Percentiles rank a stretch among this genome's conserved stretches.
Evolutionary conservation across 2,888 invertebrate genomes (phyloP).

Genomic region (Pterostichus niger): DNA sequence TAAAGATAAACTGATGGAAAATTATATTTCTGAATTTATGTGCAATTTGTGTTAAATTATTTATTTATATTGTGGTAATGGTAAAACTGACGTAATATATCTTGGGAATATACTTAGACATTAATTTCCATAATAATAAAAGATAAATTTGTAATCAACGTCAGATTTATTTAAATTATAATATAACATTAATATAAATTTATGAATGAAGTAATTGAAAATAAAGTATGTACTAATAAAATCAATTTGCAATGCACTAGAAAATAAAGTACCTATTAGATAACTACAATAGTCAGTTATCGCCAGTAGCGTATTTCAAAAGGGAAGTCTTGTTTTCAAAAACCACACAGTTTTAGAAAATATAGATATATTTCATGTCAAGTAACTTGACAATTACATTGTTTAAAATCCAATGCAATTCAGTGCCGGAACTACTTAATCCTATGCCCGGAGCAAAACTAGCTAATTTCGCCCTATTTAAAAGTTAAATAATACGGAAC

Average conservation of each 20-base stretch:
- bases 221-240: not conserved
- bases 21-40: not conserved
- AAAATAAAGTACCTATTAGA: no score
- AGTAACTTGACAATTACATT: no score
- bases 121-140: not conserved
- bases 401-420: no score
- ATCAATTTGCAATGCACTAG: conserved; percentile 9
- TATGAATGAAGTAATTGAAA: conserved; percentile 9
- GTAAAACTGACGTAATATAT: conserved; percentile 18
- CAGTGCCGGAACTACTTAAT: no score
- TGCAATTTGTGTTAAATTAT: not conserved
- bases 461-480: no score
- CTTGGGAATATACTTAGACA: conserved; percentile 22
- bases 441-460: no score
- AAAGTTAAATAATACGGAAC: no score
- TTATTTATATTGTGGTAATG: conserved; percentile 1
- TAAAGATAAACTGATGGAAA: not conserved
- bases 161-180: conserved; percentile 22
- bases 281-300: no score
- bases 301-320: no score
- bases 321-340: no score
- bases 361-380: no score
- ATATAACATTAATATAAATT: conserved; percentile 5
- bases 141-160: not conserved
- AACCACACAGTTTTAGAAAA: no score